Conservation (phyloP, 2,888 invertebrate genomes). For the Pristionchus fissidentatus region DNA sequence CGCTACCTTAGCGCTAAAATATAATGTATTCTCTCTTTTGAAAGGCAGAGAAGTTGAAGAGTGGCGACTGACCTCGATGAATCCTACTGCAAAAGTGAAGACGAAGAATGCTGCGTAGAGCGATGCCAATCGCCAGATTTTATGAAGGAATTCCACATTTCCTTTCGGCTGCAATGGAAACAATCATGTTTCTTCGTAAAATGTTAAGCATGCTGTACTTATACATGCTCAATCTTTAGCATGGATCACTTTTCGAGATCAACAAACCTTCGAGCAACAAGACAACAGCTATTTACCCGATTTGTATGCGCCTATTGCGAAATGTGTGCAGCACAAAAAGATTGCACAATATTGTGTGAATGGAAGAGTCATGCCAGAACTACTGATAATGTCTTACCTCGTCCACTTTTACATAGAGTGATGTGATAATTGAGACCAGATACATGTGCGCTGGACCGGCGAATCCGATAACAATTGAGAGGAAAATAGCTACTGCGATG, state of each 20-base stretch:
- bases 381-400: neutral
- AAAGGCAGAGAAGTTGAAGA: too few relatives aligned
- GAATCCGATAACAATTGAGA: constrained; percentile 8
- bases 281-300: too few relatives aligned
- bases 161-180: constrained; percentile 1
- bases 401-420: constrained; percentile 18
- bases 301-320: too few relatives aligned
- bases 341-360: too few relatives aligned
- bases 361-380: too few relatives aligned
- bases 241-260: too few relatives aligned
- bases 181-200: neutral
- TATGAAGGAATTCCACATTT: constrained; percentile 30
- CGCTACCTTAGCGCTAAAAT: too few relatives aligned
- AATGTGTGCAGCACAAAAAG: too few relatives aligned
- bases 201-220: too few relatives aligned
- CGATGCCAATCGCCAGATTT: neutral
- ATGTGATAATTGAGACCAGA: neutral
- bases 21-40: neutral
- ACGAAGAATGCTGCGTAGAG: constrained; percentile 28
- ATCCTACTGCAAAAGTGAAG: neutral
- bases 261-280: too few relatives aligned
- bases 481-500: neutral
- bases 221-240: too few relatives aligned
- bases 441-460: neutral
- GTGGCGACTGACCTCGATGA: neutral